Evolutionary conservation across 2,888 invertebrate genomes (phyloP).

Genomic region (Pterostichus madidus): DNA sequence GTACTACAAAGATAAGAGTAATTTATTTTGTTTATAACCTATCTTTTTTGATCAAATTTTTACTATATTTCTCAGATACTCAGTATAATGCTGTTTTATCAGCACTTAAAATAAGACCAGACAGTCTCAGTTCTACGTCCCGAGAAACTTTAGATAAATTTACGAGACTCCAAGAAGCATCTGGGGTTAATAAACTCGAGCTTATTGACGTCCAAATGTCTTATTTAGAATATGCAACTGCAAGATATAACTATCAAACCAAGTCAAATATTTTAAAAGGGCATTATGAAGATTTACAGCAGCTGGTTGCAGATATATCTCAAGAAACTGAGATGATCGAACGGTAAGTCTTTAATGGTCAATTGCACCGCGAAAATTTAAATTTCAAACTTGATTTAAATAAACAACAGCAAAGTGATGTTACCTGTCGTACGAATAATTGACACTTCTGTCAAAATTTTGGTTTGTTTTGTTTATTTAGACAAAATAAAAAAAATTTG

Average conservation of each 20-base stretch:
- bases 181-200: slow-evolving; percentile 61
- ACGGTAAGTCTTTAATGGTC: slow-evolving; percentile 69
- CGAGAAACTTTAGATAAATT: slow-evolving; percentile 60
- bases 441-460: no score
- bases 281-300: slow-evolving; percentile 44
- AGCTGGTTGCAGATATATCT: slow-evolving; percentile 71
- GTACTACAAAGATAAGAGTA: slow-evolving; percentile 55
- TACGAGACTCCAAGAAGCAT: slow-evolving; percentile 56
- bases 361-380: not conserved
- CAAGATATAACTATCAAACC: slow-evolving; percentile 38
- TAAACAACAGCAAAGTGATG: no score
- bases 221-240: slow-evolving; percentile 54
- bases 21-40: slow-evolving; percentile 8
- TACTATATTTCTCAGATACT: slow-evolving; percentile 31
- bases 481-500: no score
- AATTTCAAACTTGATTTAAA: no score
- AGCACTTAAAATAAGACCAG: slow-evolving; percentile 53
- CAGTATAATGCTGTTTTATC: slow-evolving; percentile 39
- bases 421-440: no score
- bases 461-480: no score
- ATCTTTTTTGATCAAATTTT: not conserved
- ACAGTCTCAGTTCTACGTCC: slow-evolving; percentile 51
- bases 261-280: slow-evolving; percentile 51
- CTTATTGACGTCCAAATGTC: slow-evolving; percentile 49
- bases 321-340: slow-evolving; percentile 71